These are phyloP conservation scores for Loris lydekkerianus DNA, from an alignment of 2,797 vertebrate genomes.

Conservation along the genomic window DNA sequence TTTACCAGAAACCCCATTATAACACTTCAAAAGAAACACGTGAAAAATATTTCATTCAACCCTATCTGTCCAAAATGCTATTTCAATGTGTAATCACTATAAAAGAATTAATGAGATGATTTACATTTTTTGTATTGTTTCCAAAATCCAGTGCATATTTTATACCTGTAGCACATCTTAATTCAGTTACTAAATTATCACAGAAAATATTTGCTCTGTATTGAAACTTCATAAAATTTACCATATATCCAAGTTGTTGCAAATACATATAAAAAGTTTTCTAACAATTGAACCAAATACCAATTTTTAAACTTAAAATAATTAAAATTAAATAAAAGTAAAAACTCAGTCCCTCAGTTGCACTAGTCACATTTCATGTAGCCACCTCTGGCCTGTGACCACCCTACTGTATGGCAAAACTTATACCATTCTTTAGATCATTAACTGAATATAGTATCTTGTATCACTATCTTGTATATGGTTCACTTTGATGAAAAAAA, in stretches of 20 bases:
- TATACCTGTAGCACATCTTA: slow-evolving; percentile 13
- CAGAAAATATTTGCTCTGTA: background rate
- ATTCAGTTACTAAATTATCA: slow-evolving; percentile 49
- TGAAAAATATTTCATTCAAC: background rate
- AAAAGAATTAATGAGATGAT: slow-evolving; percentile 8
- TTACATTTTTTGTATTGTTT: slow-evolving; percentile 27
- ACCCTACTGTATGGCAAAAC: background rate
- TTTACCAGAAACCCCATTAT: background rate
- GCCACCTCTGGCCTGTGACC: background rate
- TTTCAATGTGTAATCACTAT: background rate
- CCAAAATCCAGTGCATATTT: slow-evolving; percentile 25
- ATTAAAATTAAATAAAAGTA: slow-evolving; percentile 40
- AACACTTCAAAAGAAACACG: slow-evolving; percentile 31
- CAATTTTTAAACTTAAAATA: slow-evolving; percentile 59
- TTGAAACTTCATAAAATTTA: background rate
- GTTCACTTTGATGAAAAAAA: background rate
- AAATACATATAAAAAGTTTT: slow-evolving; percentile 23
- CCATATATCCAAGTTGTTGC: background rate
- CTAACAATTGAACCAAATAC: background rate
- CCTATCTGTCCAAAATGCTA: background rate
- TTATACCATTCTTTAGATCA: background rate
- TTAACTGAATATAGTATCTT: background rate
- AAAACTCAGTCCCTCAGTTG: background rate
- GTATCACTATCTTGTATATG: background rate
- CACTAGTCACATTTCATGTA: background rate